Base-by-base conservation (phyloP, 2,888 invertebrate genomes). In the Melipona beecheii region DNA sequence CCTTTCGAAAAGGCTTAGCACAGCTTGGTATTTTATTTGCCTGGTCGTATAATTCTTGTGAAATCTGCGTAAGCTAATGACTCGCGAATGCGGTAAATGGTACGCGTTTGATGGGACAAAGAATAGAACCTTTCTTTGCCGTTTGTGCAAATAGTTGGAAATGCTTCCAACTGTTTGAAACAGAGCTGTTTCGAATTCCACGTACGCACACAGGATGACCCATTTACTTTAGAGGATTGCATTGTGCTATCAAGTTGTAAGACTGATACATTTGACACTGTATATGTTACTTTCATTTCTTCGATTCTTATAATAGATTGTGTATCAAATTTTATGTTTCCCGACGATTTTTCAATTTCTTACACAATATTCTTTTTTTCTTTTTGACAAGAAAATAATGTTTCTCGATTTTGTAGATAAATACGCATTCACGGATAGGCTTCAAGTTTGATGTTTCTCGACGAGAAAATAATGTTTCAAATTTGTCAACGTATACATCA, bases 41-140 rank as follows among this genome's bases (percentile, higher is more conserved):
- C 21, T 21, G 62, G 17, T 50, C 36, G 19, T 64, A 74, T 52
- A 74, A 64, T 64, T 74, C 64, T 74, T 64, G 64, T 36, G 73
- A 74, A 74, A 74, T 24, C 5, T n/a, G n/a, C 64, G 52, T 64
- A 64, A 74, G 24, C 73, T 50, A 74, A 64, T 24, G 52, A 19
- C 31, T 52, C 19, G 31, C 6, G 64, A 64, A 74, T 74, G 52
- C 73, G 24, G 27, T 64, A 74, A 74, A 64, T 64, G 64, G 52
- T 50, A 64, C 64, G 27, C 64, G 64, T 64, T 27, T 2, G 64
- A 52, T 17, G 15, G n/a, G 6, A 52, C 62, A 19, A 52, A 64
- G 64, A 52, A 52, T 64, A 19, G 64, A 24, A 19, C n/a, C 64
- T 64, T 52, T 36, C 31, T 52, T 52, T 50, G 52, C n/a, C 31